Conservation (phyloP, 2,797 vertebrate species). For the Sphenopsis melanotis region DNA sequence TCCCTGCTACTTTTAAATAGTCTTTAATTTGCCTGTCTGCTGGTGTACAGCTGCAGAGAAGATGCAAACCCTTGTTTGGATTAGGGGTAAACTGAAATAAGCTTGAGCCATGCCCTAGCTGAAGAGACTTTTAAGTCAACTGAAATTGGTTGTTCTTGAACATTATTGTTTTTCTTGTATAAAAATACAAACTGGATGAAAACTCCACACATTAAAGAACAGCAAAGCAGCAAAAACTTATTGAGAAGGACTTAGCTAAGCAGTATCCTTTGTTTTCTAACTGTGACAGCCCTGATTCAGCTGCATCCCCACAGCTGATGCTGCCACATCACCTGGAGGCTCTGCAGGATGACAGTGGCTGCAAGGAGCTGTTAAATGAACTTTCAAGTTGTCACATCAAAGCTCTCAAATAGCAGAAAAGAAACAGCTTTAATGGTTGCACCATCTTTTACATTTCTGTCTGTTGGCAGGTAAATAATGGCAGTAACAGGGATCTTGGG, state of each 20-base stretch:
- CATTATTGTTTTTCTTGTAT: background rate
- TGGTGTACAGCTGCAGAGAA: background rate
- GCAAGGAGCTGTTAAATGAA: background rate
- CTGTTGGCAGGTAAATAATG: background rate
- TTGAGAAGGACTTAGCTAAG: background rate
- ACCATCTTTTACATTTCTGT: background rate
- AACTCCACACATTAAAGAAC: background rate
- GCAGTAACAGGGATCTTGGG: background rate
- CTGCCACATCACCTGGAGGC: background rate
- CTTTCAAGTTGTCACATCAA: background rate
- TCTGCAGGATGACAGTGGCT: background rate
- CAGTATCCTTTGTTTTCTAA: background rate
- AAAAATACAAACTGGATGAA: background rate
- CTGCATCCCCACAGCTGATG: background rate
- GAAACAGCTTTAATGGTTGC: background rate
- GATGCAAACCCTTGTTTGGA: background rate
- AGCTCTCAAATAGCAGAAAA: background rate
- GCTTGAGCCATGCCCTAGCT: background rate
- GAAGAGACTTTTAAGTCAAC: background rate
- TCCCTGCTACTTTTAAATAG: background rate
- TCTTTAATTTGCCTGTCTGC: conserved; percentile 14
- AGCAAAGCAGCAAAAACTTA: background rate
- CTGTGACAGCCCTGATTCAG: background rate
- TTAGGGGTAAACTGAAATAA: background rate
- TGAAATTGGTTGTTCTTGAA: background rate